Percentiles rank a stretch among this genome's conserved stretches.
These are phyloP conservation scores for Tinea trinotella DNA, from an alignment of 2,888 invertebrate genomes.

Conservation along the genomic window DNA sequence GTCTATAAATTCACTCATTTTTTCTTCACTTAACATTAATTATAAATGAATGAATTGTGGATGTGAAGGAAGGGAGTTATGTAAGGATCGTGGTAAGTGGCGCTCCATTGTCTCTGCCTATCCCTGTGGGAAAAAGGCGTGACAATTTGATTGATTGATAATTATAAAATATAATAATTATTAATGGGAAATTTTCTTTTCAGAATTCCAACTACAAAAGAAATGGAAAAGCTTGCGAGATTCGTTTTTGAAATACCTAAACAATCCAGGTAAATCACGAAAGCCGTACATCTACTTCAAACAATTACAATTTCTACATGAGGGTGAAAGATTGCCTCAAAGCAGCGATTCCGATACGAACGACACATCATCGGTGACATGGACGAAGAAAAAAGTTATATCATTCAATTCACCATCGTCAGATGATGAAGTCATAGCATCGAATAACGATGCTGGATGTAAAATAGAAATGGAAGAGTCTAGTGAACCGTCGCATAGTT, in stretches of 20 bases:
- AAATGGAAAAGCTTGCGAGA: constrained; percentile 65
- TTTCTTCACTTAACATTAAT: too few species aligned
- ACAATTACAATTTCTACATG: constrained; percentile 48
- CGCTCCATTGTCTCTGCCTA: too few species aligned
- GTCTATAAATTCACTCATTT: too few species aligned
- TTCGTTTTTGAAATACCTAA: constrained; percentile 50
- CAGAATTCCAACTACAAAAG: constrained; percentile 61
- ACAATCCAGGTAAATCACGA: constrained; percentile 41
- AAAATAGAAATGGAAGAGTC: constrained; percentile 21
- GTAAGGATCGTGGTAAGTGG: too few species aligned
- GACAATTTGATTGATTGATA: too few species aligned
- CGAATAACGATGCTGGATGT: neutral
- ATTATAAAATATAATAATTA: too few species aligned
- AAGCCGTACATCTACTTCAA: constrained; percentile 52
- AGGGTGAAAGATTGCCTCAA: too few species aligned
- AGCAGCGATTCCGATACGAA: constrained; percentile 42
- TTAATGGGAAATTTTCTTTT: too few species aligned
- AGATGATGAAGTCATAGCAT: neutral
- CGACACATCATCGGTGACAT: constrained; percentile 13
- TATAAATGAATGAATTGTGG: too few species aligned
- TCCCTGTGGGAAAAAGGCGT: too few species aligned
- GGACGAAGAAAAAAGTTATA: constrained; percentile 33
- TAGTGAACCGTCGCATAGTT: constrained; percentile 28
- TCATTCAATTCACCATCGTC: constrained; percentile 28
- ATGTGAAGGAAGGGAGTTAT: too few species aligned